A percentile compares a stretch with the other conserved stretches of the same genome.
Conservation (phyloP, 2,113 vertebrate species). For the Chloebia gouldiae region DNA sequence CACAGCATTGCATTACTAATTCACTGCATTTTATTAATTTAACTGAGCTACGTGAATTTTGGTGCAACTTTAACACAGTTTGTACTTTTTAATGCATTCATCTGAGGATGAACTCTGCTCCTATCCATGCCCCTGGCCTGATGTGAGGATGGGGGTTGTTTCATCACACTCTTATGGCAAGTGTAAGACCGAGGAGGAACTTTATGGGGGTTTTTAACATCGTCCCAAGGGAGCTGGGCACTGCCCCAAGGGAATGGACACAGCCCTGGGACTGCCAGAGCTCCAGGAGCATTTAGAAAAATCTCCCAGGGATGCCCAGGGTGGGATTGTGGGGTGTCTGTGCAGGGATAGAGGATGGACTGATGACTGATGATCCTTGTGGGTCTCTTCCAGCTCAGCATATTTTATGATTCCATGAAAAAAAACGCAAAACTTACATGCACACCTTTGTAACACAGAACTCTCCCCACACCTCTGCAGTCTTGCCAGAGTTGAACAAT, state of each 20-base stretch:
- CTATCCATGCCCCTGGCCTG: background rate
- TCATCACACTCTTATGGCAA: background rate
- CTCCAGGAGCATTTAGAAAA: background rate
- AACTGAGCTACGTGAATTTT: background rate
- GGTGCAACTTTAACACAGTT: background rate
- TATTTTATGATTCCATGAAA: background rate
- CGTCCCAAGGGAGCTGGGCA: background rate
- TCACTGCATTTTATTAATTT: background rate
- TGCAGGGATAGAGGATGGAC: too few relatives aligned
- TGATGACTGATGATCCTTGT: background rate
- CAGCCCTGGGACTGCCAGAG: background rate
- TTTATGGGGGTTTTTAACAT: background rate
- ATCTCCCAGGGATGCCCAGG: background rate
- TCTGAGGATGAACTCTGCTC: background rate
- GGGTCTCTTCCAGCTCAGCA: background rate
- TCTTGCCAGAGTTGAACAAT: background rate
- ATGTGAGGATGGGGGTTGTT: background rate
- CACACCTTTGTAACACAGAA: background rate
- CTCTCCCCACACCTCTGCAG: background rate
- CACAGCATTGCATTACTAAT: background rate
- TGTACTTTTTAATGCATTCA: background rate
- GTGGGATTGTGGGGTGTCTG: background rate
- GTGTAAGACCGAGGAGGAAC: background rate
- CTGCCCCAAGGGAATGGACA: background rate
- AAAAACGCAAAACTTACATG: background rate